Evolutionary conservation across 2,113 vertebrate genomes (phyloP).

Genomic region (Falcunculus frontatus): DNA sequence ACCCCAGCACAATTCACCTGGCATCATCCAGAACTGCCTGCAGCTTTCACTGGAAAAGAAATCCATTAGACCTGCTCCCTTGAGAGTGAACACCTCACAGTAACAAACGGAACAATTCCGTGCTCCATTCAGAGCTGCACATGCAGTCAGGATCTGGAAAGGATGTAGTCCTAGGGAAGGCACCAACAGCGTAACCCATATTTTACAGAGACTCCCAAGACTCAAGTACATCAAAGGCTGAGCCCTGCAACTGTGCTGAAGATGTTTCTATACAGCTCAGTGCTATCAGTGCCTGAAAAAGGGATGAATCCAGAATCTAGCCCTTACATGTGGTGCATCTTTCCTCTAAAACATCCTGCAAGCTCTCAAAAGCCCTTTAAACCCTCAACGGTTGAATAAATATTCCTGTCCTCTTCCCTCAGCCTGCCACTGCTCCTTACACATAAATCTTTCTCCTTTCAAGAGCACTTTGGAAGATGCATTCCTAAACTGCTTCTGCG

Average conservation of each 20-base stretch:
- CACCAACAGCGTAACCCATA: not conserved
- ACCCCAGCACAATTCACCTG: conserved; percentile 12
- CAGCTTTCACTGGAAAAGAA: conserved; percentile 1
- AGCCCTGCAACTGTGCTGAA: not conserved
- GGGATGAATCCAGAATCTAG: not conserved
- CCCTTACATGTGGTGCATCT: not conserved
- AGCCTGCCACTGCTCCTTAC: not conserved
- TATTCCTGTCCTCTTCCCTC: not conserved
- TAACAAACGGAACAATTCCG: not conserved
- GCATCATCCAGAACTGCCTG: conserved; percentile 18
- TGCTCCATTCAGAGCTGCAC: not conserved
- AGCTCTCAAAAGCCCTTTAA: conserved; percentile 7
- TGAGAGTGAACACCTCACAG: not conserved
- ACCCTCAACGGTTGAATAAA: not conserved
- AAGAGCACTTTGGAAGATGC: conserved; percentile 21
- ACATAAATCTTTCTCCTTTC: not conserved
- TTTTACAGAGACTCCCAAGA: not conserved
- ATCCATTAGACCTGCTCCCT: conserved; percentile 29
- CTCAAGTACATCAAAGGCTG: not conserved
- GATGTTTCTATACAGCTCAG: not conserved
- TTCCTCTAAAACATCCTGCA: not conserved
- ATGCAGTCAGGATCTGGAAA: not conserved
- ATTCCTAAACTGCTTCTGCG: not conserved
- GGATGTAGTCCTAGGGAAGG: not conserved
- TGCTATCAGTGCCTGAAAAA: not conserved